Evolutionary conservation across 2,113 vertebrate species (phyloP).

Genomic region (Tichodroma muraria): DNA sequence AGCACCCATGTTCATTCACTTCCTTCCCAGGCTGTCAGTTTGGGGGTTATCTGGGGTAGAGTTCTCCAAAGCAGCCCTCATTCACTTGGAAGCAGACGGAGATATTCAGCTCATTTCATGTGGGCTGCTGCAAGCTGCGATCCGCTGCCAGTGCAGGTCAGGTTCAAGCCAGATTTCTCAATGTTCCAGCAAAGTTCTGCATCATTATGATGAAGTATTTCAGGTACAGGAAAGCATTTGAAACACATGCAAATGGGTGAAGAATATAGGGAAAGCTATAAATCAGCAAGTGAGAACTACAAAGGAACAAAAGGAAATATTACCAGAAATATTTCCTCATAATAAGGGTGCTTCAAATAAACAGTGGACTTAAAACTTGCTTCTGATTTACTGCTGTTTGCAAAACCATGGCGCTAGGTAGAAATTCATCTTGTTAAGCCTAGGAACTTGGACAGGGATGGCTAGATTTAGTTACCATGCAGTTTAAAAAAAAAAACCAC

Average conservation of each 20-base stretch:
- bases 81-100: neutral
- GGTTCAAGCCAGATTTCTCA: neutral
- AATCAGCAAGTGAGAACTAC: neutral
- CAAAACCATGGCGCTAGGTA: neutral
- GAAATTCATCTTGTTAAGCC: neutral
- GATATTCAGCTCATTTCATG: neutral
- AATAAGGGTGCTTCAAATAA: neutral
- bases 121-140: neutral
- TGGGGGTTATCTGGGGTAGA: neutral
- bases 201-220: neutral
- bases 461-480: neutral
- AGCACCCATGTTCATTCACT: neutral
- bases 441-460: neutral
- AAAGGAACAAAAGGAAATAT: neutral
- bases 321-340: neutral
- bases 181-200: neutral
- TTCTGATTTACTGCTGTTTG: neutral
- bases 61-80: neutral
- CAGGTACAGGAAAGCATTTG: neutral
- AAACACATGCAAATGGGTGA: neutral
- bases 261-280: neutral
- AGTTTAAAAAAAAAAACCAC: neutral
- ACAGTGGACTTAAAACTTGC: neutral
- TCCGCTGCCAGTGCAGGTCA: neutral
- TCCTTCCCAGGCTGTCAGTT: neutral